Evolutionary conservation across 2,888 invertebrate species (phyloP).

Genomic region (Synergus japonicus): DNA sequence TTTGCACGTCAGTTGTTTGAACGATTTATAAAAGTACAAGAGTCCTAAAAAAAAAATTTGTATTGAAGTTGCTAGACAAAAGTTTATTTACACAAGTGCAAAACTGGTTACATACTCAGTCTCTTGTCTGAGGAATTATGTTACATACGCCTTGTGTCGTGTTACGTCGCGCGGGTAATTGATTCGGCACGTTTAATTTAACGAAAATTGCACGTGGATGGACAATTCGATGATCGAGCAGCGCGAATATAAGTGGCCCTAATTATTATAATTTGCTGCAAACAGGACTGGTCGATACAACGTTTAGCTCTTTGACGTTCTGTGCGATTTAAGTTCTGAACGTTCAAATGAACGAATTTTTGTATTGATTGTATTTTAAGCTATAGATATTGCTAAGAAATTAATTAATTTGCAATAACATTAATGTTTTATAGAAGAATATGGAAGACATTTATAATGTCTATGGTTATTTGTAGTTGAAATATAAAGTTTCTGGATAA

Average conservation of each 20-base stretch:
- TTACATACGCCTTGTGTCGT: slow-evolving; percentile 50
- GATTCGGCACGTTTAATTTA: slow-evolving; percentile 75
- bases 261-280: slow-evolving; percentile 74
- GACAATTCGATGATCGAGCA: slow-evolving; percentile 66
- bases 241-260: slow-evolving; percentile 71
- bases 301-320: slow-evolving; percentile 44
- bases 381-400: too few relatives aligned
- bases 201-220: slow-evolving; percentile 71
- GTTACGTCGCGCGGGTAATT: slow-evolving; percentile 66
- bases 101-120: not conserved
- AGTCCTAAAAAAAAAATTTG: not conserved
- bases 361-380: too few relatives aligned
- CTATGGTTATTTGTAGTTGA: too few relatives aligned
- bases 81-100: slow-evolving; percentile 14
- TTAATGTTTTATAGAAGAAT: too few relatives aligned
- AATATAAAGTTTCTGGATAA: too few relatives aligned
- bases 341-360: too few relatives aligned
- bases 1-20: not conserved
- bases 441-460: too few relatives aligned
- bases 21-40: not conserved
- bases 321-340: too few relatives aligned
- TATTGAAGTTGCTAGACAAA: not conserved
- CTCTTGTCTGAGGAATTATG: slow-evolving; percentile 43
- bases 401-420: too few relatives aligned
- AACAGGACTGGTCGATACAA: slow-evolving; percentile 68